Evolutionary conservation across 2,113 vertebrate genomes (phyloP).

Genomic region (Xiphophorus maculatus): DNA sequence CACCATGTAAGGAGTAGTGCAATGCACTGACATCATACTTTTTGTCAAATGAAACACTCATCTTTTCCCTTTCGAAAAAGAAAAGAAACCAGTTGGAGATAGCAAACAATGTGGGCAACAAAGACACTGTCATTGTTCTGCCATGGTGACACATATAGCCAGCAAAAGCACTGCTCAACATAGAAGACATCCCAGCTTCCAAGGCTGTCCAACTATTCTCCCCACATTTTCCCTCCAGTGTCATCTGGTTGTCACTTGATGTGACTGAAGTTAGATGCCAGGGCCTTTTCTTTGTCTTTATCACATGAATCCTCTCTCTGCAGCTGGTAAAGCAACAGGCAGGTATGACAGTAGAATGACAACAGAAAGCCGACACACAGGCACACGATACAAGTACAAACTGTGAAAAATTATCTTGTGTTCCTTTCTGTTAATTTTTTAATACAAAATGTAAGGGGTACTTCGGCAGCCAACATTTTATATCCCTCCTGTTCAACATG

Average conservation of each 20-base stretch:
- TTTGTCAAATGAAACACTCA: conserved; percentile 68
- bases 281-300: conserved; percentile 38
- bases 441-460: conserved; percentile 67
- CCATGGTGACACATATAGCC: conserved; percentile 45
- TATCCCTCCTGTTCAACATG: conserved; percentile 46
- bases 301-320: conserved; percentile 44
- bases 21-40: conserved; percentile 78
- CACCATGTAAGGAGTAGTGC: conserved; percentile 75
- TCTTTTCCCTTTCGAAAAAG: conserved; percentile 60
- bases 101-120: conserved; percentile 56
- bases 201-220: conserved; percentile 34
- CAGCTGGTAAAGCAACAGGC: conserved; percentile 57
- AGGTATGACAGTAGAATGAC: conserved; percentile 62
- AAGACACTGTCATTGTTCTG: conserved; percentile 58
- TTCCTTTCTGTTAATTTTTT: conserved; percentile 41
- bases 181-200: conserved; percentile 69
- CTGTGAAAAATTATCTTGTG: conserved; percentile 71
- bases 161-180: conserved; percentile 53
- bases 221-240: conserved; percentile 2
- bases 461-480: conserved; percentile 46
- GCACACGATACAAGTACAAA: conserved; percentile 74
- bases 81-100: conserved; percentile 52
- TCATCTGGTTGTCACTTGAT: conserved; percentile 5
- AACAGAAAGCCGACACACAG: conserved; percentile 65
- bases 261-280: conserved; percentile 21